Percentiles rank a stretch among this genome's conserved stretches.
Evolutionary conservation across 2,797 vertebrate genomes (phyloP).

Genomic region (Pipistrellus kuhlii): DNA sequence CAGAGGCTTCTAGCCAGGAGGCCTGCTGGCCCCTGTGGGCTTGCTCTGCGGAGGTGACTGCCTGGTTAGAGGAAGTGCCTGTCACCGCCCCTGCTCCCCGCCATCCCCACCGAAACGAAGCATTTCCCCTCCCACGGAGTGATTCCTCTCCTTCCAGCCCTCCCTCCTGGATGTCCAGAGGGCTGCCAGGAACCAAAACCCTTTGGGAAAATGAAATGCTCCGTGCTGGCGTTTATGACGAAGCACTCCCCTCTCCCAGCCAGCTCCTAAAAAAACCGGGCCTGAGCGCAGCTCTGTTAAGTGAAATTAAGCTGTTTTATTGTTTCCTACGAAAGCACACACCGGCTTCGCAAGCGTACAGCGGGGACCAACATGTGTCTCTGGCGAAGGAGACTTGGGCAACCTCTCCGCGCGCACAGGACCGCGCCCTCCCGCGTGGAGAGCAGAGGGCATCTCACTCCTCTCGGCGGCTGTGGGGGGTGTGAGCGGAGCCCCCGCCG

Average conservation of each 20-base stretch:
- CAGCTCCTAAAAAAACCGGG: not conserved
- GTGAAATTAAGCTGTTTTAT: constrained; percentile 67
- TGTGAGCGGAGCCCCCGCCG: rapidly evolving
- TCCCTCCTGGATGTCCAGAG: not conserved
- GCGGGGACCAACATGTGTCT: rapidly evolving
- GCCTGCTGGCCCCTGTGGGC: rapidly evolving
- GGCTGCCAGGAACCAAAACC: not conserved
- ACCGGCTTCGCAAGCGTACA: constrained; percentile 14
- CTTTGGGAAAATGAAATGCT: constrained; percentile 27
- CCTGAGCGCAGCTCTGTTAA: constrained; percentile 16
- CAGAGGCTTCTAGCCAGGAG: not conserved
- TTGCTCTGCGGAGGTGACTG: not conserved
- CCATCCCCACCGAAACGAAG: not conserved
- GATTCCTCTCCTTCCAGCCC: not conserved
- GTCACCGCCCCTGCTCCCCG: not conserved
- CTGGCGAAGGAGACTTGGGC: constrained; percentile 6
- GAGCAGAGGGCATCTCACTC: not conserved
- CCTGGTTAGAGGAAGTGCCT: not conserved
- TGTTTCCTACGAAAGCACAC: constrained; percentile 79
- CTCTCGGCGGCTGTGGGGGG: not conserved
- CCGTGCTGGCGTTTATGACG: not conserved
- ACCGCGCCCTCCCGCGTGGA: not conserved
- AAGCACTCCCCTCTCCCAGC: not conserved
- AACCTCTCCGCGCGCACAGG: rapidly evolving
- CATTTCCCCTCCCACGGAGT: not conserved